A percentile compares a stretch with the other conserved stretches of the same genome.
These are phyloP conservation scores for Aphis gossypii DNA, from an alignment of 1,140 invertebrate species.

Conservation along the genomic window DNA sequence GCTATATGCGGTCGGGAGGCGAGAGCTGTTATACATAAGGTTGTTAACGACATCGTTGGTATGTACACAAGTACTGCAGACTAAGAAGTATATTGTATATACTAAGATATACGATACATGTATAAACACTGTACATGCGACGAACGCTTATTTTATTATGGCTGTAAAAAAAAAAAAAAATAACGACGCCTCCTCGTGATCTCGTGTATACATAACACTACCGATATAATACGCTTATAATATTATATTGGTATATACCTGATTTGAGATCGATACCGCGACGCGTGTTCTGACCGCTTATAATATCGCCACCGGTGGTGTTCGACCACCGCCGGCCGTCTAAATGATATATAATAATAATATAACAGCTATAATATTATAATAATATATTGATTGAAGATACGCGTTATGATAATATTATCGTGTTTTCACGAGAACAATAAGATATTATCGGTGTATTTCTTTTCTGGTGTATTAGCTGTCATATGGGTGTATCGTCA, in stretches of 20 bases:
- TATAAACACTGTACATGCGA: neutral
- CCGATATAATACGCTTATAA: neutral
- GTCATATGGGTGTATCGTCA: neutral
- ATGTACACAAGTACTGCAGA: neutral
- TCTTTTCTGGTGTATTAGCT: neutral
- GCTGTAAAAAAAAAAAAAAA: neutral
- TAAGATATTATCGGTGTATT: neutral
- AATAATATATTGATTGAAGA: neutral
- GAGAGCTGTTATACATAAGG: neutral
- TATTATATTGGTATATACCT: slow-evolving; percentile 4
- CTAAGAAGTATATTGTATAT: neutral
- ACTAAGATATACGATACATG: neutral
- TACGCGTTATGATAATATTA: neutral
- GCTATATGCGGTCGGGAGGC: neutral
- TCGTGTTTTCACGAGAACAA: neutral
- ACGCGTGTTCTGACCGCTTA: neutral
- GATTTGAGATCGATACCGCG: neutral
- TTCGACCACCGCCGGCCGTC: neutral
- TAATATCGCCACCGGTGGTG: neutral
- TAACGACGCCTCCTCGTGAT: neutral
- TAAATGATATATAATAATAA: neutral
- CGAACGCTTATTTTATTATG: neutral
- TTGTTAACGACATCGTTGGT: neutral
- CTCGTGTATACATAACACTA: neutral
- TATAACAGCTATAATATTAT: neutral